These are phyloP conservation scores for Troilus luridus DNA, from an alignment of 2,888 invertebrate genomes.

Conservation along the genomic window DNA sequence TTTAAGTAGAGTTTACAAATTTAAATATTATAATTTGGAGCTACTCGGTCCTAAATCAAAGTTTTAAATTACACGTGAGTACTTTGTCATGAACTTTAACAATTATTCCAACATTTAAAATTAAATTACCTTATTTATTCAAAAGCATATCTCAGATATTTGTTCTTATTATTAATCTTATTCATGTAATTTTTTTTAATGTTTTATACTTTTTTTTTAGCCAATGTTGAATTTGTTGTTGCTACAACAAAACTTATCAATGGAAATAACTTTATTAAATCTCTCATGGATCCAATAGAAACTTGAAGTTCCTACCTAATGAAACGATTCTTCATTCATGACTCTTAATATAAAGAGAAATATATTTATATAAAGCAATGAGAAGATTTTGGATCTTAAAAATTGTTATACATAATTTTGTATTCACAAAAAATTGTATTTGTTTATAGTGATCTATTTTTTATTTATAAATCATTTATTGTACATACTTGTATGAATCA, in stretches of 20 bases:
- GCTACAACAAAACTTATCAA: conserved; percentile 94
- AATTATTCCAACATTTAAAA: background rate
- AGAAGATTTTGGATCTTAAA: background rate
- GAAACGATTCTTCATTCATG: background rate
- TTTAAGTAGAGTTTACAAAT: too few relatives aligned
- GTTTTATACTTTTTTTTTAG: conserved; percentile 67
- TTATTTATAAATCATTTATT: background rate
- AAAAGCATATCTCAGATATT: background rate
- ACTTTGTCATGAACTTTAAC: too few relatives aligned
- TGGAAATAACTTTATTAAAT: conserved; percentile 87
- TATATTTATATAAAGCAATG: background rate
- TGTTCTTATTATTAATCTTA: conserved; percentile 47
- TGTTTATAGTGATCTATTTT: background rate
- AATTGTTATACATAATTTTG: background rate
- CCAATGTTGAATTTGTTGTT: conserved; percentile 89
- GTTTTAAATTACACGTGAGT: too few relatives aligned
- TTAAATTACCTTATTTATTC: background rate
- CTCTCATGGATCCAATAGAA: conserved; percentile 70
- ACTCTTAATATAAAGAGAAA: background rate
- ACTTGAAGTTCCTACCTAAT: background rate
- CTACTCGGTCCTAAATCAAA: too few relatives aligned
- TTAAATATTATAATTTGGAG: too few relatives aligned
- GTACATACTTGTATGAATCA: background rate
- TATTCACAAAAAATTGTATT: background rate
- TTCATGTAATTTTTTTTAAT: conserved; percentile 1